Percentiles rank a stretch among this genome's conserved stretches.
These are phyloP conservation scores for Apus apus DNA, from an alignment of 2,113 vertebrate species.

Conservation along the genomic window DNA sequence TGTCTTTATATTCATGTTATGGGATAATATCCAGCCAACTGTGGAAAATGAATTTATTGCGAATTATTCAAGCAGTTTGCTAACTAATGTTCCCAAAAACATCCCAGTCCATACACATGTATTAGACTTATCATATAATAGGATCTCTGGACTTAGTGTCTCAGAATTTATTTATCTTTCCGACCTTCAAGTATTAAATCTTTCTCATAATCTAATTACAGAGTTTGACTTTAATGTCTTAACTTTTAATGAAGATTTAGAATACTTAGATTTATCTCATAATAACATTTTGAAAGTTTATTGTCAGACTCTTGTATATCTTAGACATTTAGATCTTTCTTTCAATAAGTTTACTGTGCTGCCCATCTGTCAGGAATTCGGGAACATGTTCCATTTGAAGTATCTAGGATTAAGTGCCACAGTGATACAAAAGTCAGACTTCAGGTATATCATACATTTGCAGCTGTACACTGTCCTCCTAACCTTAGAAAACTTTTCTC, in stretches of 20 bases:
- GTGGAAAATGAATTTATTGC: slow-evolving; percentile 44
- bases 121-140: slow-evolving; percentile 85
- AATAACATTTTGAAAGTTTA: slow-evolving; percentile 81
- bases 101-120: slow-evolving; percentile 45
- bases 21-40: slow-evolving; percentile 14
- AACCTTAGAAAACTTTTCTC: slow-evolving; percentile 63
- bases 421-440: slow-evolving; percentile 68
- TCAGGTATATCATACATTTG: slow-evolving; percentile 69
- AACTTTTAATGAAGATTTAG: slow-evolving; percentile 72
- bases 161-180: slow-evolving; percentile 72
- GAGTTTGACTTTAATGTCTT: slow-evolving; percentile 78
- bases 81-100: slow-evolving; percentile 63
- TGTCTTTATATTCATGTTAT: not conserved
- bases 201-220: slow-evolving; percentile 82
- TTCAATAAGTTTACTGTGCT: slow-evolving; percentile 78
- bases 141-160: slow-evolving; percentile 71
- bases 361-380: slow-evolving; percentile 80
- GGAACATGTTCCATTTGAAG: slow-evolving; percentile 72
- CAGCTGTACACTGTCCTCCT: slow-evolving; percentile 76
- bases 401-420: slow-evolving; percentile 81
- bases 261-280: slow-evolving; percentile 86
- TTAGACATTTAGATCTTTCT: slow-evolving; percentile 82
- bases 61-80: slow-evolving; percentile 65
- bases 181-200: slow-evolving; percentile 78
- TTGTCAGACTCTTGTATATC: slow-evolving; percentile 47